A percentile compares a stretch with the other conserved stretches of the same genome.
Evolutionary conservation across 2,113 vertebrate species (phyloP).

Genomic region (Mormyrus iriodes): DNA sequence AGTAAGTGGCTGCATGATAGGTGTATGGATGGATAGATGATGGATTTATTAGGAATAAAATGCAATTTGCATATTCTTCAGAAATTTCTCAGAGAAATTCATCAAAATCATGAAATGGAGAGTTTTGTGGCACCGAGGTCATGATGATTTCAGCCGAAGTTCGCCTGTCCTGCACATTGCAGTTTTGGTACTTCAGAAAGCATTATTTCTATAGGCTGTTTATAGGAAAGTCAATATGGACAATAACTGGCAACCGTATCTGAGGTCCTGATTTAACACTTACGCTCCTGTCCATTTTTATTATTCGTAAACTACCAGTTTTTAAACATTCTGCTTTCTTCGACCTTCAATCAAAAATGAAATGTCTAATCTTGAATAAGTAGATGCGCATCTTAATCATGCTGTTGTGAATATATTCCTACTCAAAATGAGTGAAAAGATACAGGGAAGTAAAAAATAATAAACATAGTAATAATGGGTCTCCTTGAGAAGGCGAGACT

Average conservation of each 20-base stretch:
- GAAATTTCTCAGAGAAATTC: neutral
- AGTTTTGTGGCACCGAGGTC: neutral
- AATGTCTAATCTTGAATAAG: neutral
- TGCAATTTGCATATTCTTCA: neutral
- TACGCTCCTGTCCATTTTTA: neutral
- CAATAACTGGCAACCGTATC: neutral
- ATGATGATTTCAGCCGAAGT: neutral
- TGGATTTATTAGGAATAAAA: neutral
- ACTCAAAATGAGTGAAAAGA: neutral
- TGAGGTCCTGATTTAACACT: neutral
- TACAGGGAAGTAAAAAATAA: neutral
- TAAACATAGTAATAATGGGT: constrained; percentile 25
- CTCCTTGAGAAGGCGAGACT: constrained; percentile 8
- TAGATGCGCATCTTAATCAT: neutral
- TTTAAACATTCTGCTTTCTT: neutral
- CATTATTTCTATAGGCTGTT: neutral
- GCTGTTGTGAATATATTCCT: neutral
- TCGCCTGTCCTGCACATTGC: neutral
- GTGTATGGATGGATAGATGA: neutral
- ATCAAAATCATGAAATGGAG: neutral
- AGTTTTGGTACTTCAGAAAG: neutral
- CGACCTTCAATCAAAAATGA: neutral
- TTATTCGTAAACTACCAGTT: neutral
- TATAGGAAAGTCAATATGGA: neutral
- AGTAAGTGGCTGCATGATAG: neutral